Evolutionary conservation across 2,888 invertebrate genomes (phyloP), one percentile per base, ranked within the genome.

Genomic region (Aleiodes alternator): DNA sequence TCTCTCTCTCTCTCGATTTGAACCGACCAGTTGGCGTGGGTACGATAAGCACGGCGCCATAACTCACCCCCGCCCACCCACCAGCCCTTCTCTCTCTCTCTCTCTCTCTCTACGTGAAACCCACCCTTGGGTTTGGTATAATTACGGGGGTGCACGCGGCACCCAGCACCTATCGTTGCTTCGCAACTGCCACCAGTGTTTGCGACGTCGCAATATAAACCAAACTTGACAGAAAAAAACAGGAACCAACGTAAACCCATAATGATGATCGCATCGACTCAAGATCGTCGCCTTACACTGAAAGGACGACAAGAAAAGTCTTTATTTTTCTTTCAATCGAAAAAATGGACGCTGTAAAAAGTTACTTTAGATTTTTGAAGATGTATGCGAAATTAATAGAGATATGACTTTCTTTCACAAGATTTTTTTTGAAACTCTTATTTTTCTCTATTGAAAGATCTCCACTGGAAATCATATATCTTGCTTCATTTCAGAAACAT

Each of bases 1-100:
- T 61, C 50, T 31, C 69, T 43, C 70, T 70, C 53, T 59, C 51
- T 68, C 48, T 50, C 68, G 53, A 55, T 48, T 68, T 51, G 50
- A 74, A 71, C 69, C 69, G 73, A 66, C 70, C 55, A 73, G 77
- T 80, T 80, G 80, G 78, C 79, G 77, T 80, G 75, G 79, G 73
- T 64, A 78, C 81, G 81, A 80, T 81, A 80, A 80, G 79, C 79
- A 80, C 78, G 74, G 73, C 78, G 83, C 80, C 83, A 86, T 87
- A 87, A 87, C 76, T 87, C 86, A 86, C 83, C 83, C 84, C 83
- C 83, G 48, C 55, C 74, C 74, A 48, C 72, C 59, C 50, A 56
- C 50, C 69, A 56, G 69, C 66, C 53, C 61, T 50, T 16, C 48
- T 57, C 56, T 53, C 48, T 53, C 66, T 53, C 48, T 53, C 66